Conservation (phyloP, 1,140 invertebrate genomes). For the Centruroides vittatus region DNA sequence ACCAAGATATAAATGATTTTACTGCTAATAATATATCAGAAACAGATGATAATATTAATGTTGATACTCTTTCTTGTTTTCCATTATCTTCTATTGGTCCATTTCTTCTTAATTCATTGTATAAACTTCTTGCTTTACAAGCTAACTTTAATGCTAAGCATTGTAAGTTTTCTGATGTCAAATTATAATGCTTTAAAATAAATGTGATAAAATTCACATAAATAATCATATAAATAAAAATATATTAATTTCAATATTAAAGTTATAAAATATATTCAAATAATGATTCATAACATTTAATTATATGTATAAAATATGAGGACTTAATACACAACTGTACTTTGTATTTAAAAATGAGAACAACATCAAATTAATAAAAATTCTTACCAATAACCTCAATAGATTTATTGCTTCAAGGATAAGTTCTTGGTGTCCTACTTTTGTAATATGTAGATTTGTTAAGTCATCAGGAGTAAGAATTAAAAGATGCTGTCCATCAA, state of each 20-base stretch:
- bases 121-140: slow-evolving; percentile 63
- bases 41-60: slow-evolving; percentile 66
- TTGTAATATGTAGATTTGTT: slow-evolving; percentile 63
- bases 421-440: slow-evolving; percentile 83
- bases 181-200: slow-evolving; percentile 51
- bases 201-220: too few species aligned
- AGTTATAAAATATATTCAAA: too few species aligned
- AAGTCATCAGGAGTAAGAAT: slow-evolving; percentile 71
- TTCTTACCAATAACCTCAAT: slow-evolving; percentile 50
- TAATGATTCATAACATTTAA: too few species aligned
- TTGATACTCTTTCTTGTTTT: slow-evolving; percentile 44
- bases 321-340: neutral
- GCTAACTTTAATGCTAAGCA: slow-evolving; percentile 67
- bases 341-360: neutral
- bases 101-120: slow-evolving; percentile 42
- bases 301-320: too few species aligned
- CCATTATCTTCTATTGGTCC: slow-evolving; percentile 11
- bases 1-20: slow-evolving; percentile 69
- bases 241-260: too few species aligned
- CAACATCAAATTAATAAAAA: neutral
- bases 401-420: slow-evolving; percentile 80
- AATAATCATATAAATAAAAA: too few species aligned
- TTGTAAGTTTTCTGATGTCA: slow-evolving; percentile 79
- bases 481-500: slow-evolving; percentile 67
- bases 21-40: slow-evolving; percentile 63